Evolutionary conservation across 2,113 vertebrate species (phyloP).

Genomic region (Pseudorectes ferrugineus): DNA sequence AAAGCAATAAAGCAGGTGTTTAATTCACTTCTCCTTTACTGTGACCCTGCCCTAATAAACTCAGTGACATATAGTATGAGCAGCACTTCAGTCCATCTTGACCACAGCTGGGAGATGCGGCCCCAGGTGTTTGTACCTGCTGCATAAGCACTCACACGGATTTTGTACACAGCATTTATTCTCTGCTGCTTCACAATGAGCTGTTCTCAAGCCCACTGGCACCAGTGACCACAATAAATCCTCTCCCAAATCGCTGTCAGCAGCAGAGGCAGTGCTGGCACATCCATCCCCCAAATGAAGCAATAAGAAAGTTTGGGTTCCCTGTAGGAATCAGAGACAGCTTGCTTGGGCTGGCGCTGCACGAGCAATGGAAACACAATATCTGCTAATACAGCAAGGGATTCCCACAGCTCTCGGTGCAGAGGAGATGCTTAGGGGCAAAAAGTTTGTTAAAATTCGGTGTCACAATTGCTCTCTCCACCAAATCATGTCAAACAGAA

Average conservation of each 20-base stretch:
- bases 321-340: background rate
- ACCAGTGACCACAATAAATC: slow-evolving; percentile 52
- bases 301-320: background rate
- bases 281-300: background rate
- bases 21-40: background rate
- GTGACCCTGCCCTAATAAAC: background rate
- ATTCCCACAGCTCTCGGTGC: background rate
- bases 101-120: slow-evolving; percentile 25
- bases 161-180: background rate
- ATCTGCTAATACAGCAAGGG: background rate
- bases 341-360: background rate
- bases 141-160: background rate
- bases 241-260: slow-evolving; percentile 9
- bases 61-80: rapidly evolving
- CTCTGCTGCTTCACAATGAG: slow-evolving; percentile 29
- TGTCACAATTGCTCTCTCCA: background rate
- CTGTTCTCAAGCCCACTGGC: background rate
- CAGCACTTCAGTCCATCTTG: background rate
- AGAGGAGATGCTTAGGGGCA: background rate
- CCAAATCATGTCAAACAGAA: background rate
- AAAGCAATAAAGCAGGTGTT: background rate
- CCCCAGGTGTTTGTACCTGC: background rate
- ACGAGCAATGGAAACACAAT: rapidly evolving
- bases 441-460: background rate
- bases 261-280: background rate